These are phyloP conservation scores for Chinchilla lanigera DNA, from an alignment of 2,113 vertebrate genomes.

Conservation along the genomic window DNA sequence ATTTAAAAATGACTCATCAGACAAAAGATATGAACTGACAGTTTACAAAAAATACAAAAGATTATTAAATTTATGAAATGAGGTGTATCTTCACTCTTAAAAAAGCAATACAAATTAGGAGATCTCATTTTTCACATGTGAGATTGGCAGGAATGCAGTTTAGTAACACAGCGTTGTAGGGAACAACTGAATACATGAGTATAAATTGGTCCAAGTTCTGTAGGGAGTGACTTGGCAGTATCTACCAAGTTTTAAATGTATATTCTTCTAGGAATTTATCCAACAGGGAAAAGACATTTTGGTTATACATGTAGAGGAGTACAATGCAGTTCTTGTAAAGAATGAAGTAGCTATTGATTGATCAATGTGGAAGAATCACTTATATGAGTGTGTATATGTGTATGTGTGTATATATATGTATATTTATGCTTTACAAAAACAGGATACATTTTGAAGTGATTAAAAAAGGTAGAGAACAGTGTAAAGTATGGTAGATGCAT, in stretches of 20 bases:
- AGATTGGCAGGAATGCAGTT: background rate
- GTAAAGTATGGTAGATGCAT: background rate
- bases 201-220: constrained; percentile 25
- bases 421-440: background rate
- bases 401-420: background rate
- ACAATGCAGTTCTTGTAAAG: background rate
- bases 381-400: no score
- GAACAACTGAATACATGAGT: background rate
- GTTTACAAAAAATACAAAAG: constrained; percentile 29
- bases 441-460: constrained; percentile 39
- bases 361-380: background rate
- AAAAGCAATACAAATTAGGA: background rate
- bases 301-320: constrained; percentile 16
- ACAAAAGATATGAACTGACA: background rate
- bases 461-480: background rate
- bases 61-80: constrained; percentile 35
- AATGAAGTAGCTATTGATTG: constrained; percentile 9
- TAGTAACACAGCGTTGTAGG: background rate
- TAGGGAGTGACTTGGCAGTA: background rate
- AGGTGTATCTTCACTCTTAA: constrained; percentile 3
- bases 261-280: constrained; percentile 23
- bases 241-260: background rate
- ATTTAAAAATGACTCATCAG: background rate
- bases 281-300: constrained; percentile 36
- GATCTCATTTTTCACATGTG: background rate